phyloP scores from a whole-genome alignment of 2,888 invertebrate species.

The Agrochola lota region DNA sequence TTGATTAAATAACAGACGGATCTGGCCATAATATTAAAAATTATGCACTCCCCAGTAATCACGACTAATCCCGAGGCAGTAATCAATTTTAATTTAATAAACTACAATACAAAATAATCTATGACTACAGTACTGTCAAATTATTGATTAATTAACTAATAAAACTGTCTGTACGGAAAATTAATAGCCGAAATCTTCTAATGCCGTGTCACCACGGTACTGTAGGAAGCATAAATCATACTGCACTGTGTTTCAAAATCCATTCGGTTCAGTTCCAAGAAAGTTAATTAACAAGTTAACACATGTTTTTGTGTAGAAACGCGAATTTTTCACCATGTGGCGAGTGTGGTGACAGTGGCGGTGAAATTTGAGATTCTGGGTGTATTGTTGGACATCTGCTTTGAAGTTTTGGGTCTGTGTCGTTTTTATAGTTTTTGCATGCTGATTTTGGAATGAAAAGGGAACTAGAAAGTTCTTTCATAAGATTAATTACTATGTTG shows the following conservation, averaged over 20 bases:
- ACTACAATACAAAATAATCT: slow-evolving; percentile 53
- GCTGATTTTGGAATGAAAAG: neutral
- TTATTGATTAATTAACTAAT: slow-evolving; percentile 66
- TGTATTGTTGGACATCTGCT: slow-evolving; percentile 55
- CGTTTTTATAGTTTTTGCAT: neutral
- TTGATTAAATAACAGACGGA: neutral
- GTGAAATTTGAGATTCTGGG: slow-evolving; percentile 60
- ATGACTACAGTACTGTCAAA: slow-evolving; percentile 56
- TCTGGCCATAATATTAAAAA: slow-evolving; percentile 21
- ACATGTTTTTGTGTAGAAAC: slow-evolving; percentile 81
- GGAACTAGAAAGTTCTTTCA: too few relatives aligned
- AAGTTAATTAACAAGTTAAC: slow-evolving; percentile 87
- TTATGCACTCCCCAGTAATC: slow-evolving; percentile 7
- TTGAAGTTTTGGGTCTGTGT: slow-evolving; percentile 12
- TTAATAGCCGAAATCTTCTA: slow-evolving; percentile 70
- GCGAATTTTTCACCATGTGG: slow-evolving; percentile 68
- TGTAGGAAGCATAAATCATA: slow-evolving; percentile 83
- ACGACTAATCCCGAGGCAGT: slow-evolving; percentile 46
- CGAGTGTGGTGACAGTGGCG: slow-evolving; percentile 53
- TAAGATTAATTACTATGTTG: too few relatives aligned
- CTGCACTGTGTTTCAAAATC: slow-evolving; percentile 52
- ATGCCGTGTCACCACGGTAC: slow-evolving; percentile 71
- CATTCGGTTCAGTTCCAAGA: slow-evolving; percentile 77
- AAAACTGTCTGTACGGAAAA: slow-evolving; percentile 67
- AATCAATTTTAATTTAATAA: slow-evolving; percentile 52